Percentiles rank a stretch among this genome's conserved stretches.
Conservation (phyloP, 2,888 invertebrate genomes). For the Corythucha ciliata region DNA sequence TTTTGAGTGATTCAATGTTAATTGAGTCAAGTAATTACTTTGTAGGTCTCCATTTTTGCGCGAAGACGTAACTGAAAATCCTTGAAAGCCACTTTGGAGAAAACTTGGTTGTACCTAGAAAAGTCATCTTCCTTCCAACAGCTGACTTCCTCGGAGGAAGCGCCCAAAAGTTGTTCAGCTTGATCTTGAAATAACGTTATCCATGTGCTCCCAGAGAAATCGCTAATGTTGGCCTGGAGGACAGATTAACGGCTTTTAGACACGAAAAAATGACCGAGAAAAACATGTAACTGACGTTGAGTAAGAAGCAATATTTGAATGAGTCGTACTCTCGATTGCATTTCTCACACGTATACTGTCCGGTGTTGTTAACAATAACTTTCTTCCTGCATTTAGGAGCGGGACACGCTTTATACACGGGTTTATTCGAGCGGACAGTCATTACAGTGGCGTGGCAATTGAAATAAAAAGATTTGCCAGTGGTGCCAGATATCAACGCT, state of each 20-base stretch:
- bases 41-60: slow-evolving; percentile 83
- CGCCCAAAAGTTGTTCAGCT: slow-evolving; percentile 67
- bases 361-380: slow-evolving; percentile 73
- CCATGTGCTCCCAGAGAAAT: slow-evolving; percentile 82
- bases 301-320: slow-evolving; percentile 75
- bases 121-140: slow-evolving; percentile 44
- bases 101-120: slow-evolving; percentile 55
- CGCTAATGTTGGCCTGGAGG: slow-evolving; percentile 75
- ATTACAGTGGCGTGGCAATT: slow-evolving; percentile 67
- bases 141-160: slow-evolving; percentile 66
- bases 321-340: slow-evolving; percentile 75
- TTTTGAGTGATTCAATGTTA: too few relatives aligned
- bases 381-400: slow-evolving; percentile 89
- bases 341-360: slow-evolving; percentile 88
- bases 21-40: slow-evolving; percentile 58
- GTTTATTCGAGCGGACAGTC: slow-evolving; percentile 69
- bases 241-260: too few relatives aligned
- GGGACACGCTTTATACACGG: slow-evolving; percentile 86
- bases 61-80: slow-evolving; percentile 74
- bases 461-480: slow-evolving; percentile 78
- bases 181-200: slow-evolving; percentile 80
- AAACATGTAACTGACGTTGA: slow-evolving; percentile 67
- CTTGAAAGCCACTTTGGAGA: slow-evolving; percentile 67
- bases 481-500: too few relatives aligned
- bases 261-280: too few relatives aligned